These are phyloP conservation scores for Protula sp. DNA, from an alignment of 2,888 invertebrate genomes.

Conservation along the genomic window DNA sequence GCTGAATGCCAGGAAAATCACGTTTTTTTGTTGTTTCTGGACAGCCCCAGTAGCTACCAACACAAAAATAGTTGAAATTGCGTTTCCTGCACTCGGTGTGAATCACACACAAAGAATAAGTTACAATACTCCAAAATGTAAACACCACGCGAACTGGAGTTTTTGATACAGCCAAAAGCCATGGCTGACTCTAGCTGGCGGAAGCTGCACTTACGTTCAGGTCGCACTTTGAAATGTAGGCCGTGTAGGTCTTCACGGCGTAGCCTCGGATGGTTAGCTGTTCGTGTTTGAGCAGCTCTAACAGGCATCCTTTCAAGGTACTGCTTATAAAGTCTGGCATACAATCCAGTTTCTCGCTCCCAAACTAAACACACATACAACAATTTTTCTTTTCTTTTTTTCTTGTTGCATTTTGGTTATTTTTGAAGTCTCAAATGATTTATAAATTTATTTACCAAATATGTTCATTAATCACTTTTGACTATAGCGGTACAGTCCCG, in stretches of 20 bases:
- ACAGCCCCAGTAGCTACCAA: too few species aligned
- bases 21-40: too few species aligned
- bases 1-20: too few species aligned
- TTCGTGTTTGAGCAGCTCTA: conserved; percentile 38
- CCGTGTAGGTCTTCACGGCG: conserved; percentile 41
- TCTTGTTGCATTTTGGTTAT: not conserved
- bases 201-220: conserved; percentile 27
- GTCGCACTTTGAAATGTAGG: conserved; percentile 40
- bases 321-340: conserved; percentile 37
- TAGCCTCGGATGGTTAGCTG: conserved; percentile 48
- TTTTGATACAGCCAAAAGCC: not conserved
- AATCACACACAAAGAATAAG: too few species aligned
- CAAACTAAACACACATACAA: conserved; percentile 13
- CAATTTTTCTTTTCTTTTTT: not conserved
- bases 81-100: too few species aligned
- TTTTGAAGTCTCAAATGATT: too few species aligned
- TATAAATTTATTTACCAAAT: too few species aligned
- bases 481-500: too few species aligned
- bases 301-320: conserved; percentile 34
- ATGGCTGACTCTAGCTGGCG: not conserved
- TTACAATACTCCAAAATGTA: too few species aligned
- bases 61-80: too few species aligned
- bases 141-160: not conserved
- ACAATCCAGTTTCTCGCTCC: conserved; percentile 13
- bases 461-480: too few species aligned